Conservation (phyloP, 1,140 invertebrate species). For the Scaptomyza montana region DNA sequence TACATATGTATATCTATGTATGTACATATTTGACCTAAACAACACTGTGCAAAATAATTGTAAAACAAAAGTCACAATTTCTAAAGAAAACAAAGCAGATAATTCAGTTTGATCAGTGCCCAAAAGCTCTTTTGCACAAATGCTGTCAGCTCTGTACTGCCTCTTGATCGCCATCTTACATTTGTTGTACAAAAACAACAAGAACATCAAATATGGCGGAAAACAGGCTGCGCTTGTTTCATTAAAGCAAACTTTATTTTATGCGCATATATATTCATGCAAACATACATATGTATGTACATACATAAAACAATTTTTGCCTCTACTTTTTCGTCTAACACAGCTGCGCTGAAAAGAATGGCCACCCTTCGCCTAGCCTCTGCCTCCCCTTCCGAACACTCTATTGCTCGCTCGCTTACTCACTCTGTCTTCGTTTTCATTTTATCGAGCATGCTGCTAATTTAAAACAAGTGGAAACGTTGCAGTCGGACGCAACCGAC, state of each 20-base stretch:
- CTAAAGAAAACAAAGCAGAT: background rate
- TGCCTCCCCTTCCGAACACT: background rate
- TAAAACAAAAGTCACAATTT: constrained; percentile 21
- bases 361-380: constrained; percentile 19
- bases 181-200: background rate
- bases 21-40: background rate
- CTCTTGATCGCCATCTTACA: constrained; percentile 30
- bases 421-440: constrained; percentile 6
- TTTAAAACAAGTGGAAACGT: constrained; percentile 32
- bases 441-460: constrained; percentile 53
- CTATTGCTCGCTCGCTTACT: constrained; percentile 1
- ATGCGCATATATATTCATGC: background rate
- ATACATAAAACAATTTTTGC: background rate
- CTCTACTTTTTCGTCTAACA: constrained; percentile 12
- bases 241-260: constrained; percentile 28
- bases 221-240: constrained; percentile 16
- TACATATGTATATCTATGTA: background rate
- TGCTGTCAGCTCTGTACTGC: constrained; percentile 13
- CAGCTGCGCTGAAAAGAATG: constrained; percentile 13
- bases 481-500: too few species aligned
- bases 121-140: background rate
- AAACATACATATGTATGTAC: background rate
- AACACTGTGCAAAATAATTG: constrained; percentile 14
- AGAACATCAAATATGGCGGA: constrained; percentile 15
- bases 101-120: background rate